Conservation (phyloP, 2,797 vertebrate genomes). For the Cyclopterus lumpus region DNA sequence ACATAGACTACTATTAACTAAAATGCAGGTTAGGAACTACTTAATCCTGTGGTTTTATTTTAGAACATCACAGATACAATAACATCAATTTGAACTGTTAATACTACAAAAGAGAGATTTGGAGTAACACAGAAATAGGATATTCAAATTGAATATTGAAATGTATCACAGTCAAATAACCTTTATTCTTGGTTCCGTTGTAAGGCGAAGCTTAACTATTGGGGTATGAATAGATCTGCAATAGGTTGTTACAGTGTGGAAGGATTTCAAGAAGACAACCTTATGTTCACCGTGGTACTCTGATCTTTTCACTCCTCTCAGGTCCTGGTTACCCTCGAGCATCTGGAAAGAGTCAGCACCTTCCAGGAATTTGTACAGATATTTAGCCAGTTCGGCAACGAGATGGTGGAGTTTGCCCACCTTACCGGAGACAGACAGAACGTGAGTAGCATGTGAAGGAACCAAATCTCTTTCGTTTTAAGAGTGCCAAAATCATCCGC, state of each 20-base stretch:
- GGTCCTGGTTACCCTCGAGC: constrained; percentile 96
- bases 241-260: neutral
- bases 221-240: constrained; percentile 2
- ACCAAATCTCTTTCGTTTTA: neutral
- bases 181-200: neutral
- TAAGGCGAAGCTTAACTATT: neutral
- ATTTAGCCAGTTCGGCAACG: constrained; percentile 99
- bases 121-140: constrained; percentile 11
- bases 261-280: constrained; percentile 10
- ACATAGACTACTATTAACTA: constrained; percentile 33
- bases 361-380: constrained; percentile 99
- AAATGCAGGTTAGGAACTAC: constrained; percentile 41
- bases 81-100: neutral
- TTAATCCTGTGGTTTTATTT: constrained; percentile 43
- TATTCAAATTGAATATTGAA: neutral
- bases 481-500: neutral
- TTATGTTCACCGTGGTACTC: constrained; percentile 6
- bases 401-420: constrained; percentile 99
- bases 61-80: constrained; percentile 18
- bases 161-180: neutral
- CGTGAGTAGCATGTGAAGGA: constrained; percentile 82
- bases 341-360: constrained; percentile 94
- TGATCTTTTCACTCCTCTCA: constrained; percentile 68
- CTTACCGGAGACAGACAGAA: constrained; percentile 98
- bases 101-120: neutral